These are phyloP conservation scores for Macrocentrus cingulum DNA, from an alignment of 1,140 invertebrate genomes.

Conservation along the genomic window DNA sequence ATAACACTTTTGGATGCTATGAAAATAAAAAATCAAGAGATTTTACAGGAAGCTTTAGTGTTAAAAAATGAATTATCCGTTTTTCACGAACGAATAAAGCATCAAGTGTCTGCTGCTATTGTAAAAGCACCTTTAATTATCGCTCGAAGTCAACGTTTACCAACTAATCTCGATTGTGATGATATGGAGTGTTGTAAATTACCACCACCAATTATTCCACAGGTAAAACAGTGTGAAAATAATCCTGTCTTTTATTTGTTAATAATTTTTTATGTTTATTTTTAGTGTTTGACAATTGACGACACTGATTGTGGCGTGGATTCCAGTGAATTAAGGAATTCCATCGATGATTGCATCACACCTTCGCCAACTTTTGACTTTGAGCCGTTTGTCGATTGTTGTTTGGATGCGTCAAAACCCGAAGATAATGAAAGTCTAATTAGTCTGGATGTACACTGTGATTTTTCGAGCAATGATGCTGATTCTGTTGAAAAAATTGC, in stretches of 20 bases:
- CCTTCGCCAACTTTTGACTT: slow-evolving; percentile 56
- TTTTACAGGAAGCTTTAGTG: slow-evolving; percentile 63
- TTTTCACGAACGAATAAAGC: slow-evolving; percentile 68
- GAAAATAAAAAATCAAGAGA: slow-evolving; percentile 62
- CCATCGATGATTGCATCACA: slow-evolving; percentile 51
- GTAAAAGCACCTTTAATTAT: slow-evolving; percentile 72
- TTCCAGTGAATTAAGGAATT: slow-evolving; percentile 38
- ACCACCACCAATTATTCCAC: slow-evolving; percentile 53
- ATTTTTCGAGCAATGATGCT: slow-evolving; percentile 43
- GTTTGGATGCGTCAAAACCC: slow-evolving; percentile 45
- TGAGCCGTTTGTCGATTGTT: slow-evolving; percentile 50
- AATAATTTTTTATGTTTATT: slow-evolving; percentile 34
- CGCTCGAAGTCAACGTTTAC: slow-evolving; percentile 66
- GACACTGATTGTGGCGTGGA: slow-evolving; percentile 35
- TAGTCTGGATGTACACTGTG: slow-evolving; percentile 61
- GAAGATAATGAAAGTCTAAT: slow-evolving; percentile 57
- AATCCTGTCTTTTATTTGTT: slow-evolving; percentile 35
- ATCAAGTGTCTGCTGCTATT: slow-evolving; percentile 68
- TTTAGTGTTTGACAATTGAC: slow-evolving; percentile 31
- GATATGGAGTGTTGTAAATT: slow-evolving; percentile 56
- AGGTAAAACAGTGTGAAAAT: slow-evolving; percentile 39
- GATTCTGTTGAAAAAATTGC: slow-evolving; percentile 37
- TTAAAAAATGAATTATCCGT: slow-evolving; percentile 67
- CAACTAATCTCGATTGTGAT: slow-evolving; percentile 63
- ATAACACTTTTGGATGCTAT: slow-evolving; percentile 69